These are phyloP conservation scores for Tupaia tana DNA, from an alignment of 2,113 vertebrate species.

Conservation along the genomic window DNA sequence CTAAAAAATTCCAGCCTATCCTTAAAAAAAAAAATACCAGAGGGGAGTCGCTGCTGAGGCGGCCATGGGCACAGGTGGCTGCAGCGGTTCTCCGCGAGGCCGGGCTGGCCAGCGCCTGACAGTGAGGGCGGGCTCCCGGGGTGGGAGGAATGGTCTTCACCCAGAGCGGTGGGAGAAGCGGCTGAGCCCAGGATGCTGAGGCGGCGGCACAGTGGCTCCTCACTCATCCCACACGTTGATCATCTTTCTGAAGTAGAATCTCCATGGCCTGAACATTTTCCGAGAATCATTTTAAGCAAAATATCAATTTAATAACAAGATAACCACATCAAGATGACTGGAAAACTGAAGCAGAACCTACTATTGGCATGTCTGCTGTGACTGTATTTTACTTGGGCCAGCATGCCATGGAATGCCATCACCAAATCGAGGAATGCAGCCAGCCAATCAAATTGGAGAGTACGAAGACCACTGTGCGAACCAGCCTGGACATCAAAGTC, in stretches of 20 bases:
- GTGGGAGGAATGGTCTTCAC: no score
- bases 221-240: constrained; percentile 46
- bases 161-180: no score
- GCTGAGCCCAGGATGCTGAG: no score
- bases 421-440: constrained; percentile 92
- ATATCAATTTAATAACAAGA: background rate
- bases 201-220: no score
- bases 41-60: no score
- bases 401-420: constrained; percentile 98
- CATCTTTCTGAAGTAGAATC: constrained; percentile 71
- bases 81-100: no score
- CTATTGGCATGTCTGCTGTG: constrained; percentile 95
- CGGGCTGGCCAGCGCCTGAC: no score
- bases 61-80: no score
- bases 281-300: constrained; percentile 63
- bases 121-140: no score
- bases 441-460: constrained; percentile 83
- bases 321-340: constrained; percentile 90
- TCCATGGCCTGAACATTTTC: constrained; percentile 81
- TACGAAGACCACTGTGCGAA: constrained; percentile 84
- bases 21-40: background rate
- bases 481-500: constrained; percentile 82
- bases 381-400: constrained; percentile 97
- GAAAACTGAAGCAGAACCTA: constrained; percentile 97
- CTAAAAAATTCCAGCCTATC: constrained; percentile 13